A percentile compares a stretch with the other conserved stretches of the same genome.
phyloP scores from a whole-genome alignment of 2,797 vertebrate genomes.

The Lithobates pipiens region DNA sequence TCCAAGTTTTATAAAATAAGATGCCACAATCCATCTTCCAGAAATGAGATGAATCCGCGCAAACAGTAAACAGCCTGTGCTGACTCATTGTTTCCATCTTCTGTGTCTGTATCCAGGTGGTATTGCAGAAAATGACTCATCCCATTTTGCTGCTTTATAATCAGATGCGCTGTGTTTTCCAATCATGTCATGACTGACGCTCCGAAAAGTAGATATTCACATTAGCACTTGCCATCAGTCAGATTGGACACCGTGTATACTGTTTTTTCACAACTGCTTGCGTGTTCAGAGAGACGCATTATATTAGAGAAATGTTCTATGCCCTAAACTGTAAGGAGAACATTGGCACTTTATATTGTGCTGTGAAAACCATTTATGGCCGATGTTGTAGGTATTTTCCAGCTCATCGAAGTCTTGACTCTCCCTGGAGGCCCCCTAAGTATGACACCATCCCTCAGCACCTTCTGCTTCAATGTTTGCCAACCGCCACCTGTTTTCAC shows the following conservation, averaged over 20 bases:
- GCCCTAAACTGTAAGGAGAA: background rate
- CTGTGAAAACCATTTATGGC: too few relatives aligned
- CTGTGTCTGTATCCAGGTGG: conserved; percentile 45
- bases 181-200: background rate
- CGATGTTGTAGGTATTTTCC: too few relatives aligned
- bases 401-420: too few relatives aligned
- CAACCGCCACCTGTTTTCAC: too few relatives aligned
- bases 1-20: background rate
- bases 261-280: background rate
- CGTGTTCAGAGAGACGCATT: background rate
- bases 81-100: conserved; percentile 47
- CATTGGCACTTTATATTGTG: too few relatives aligned
- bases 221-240: too few relatives aligned
- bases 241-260: too few relatives aligned
- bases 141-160: background rate
- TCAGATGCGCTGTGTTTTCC: background rate
- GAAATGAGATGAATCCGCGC: background rate
- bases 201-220: conserved; percentile 6
- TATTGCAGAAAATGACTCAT: conserved; percentile 32
- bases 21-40: background rate
- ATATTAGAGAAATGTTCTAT: background rate
- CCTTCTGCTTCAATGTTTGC: too few relatives aligned
- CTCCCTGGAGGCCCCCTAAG: too few relatives aligned
- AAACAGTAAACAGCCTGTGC: conserved; percentile 40
- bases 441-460: too few relatives aligned